Evolutionary conservation across 2,888 invertebrate genomes (phyloP).

Genomic region (Folsomia manolachei): DNA sequence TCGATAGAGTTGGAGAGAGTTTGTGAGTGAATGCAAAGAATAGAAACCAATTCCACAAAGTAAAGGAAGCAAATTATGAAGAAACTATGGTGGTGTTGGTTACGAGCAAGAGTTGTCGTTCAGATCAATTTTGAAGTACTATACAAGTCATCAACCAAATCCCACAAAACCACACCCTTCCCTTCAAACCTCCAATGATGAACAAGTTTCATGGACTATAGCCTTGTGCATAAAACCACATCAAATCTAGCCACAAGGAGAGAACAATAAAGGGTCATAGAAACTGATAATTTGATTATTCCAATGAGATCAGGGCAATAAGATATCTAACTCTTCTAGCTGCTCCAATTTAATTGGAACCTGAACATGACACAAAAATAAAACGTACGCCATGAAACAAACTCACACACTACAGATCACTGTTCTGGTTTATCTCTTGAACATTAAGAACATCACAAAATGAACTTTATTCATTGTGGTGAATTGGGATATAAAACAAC

Average conservation of each 20-base stretch:
- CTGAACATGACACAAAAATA: no score
- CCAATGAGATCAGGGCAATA: constrained; percentile 1
- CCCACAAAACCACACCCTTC: not conserved
- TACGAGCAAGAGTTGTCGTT: no score
- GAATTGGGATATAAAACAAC: no score
- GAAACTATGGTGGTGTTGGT: no score
- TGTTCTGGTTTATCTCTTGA: no score
- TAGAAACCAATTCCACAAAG: not conserved
- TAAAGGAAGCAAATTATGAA: no score
- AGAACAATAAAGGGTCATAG: constrained; percentile 11
- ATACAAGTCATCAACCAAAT: not conserved
- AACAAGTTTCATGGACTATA: not conserved
- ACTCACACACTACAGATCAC: no score
- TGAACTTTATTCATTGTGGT: no score
- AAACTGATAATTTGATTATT: constrained; percentile 21
- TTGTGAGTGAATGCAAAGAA: not conserved
- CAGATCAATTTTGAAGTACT: not conserved
- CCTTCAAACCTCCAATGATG: not conserved
- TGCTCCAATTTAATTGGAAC: not conserved
- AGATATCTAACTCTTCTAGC: not conserved
- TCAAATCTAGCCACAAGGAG: not conserved
- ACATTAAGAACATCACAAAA: no score
- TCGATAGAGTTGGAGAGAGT: not conserved
- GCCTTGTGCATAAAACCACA: not conserved
- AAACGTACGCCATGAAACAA: no score